Base-by-base conservation (phyloP, 2,888 invertebrate genomes). In the Cyclophora punctaria region DNA sequence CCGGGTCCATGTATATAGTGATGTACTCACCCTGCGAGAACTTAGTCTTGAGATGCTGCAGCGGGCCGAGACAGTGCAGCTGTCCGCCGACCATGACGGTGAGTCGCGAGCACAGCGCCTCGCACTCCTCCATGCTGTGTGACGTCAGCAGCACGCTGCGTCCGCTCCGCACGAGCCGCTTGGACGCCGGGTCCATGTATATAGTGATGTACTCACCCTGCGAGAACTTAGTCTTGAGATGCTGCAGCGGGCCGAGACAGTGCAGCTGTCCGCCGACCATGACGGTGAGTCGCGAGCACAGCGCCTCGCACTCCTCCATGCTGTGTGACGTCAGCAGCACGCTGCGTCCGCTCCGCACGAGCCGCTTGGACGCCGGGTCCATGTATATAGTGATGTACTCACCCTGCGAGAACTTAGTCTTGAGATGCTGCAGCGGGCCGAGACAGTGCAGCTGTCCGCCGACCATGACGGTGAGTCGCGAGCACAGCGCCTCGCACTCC, bases 271-370 rank as follows among this genome's bases (percentile, higher is more conserved):
- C 93, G 61, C 91, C 90, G 3, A 92, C 93, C 93, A 93, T 93
- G 43, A 93, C 92, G 41, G 91, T 92, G 51, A 93, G 67, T 7
- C 93, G 82, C 0, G 92, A 92, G 65, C 93, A 93, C 5, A 93
- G 73, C 0, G 91, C 92, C 74, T 93, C 93, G 66, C 93, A 93
- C 69, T 93, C 93, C 64, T 92, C 92, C 92, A 93, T 92, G 45
- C 44, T 44, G 48, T 48, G 44, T 35, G 48, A 37, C 34, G 48
- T 48, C 37, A 94, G 78, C 5, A 94, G 83, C 37, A 94, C 90
- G 41, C 93, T 91, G 2, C 94, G 94, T 35, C 88, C 81, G 58
- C 91, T 91, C 35, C 93, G 80, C 37, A 92, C 86, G 55, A 89
- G 83, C n/a, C n/a, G n/a, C n/a, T n/a, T n/a, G n/a, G n/a, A n/a